Percentiles rank a stretch among this genome's conserved stretches.
These are phyloP conservation scores for Calameuta filiformis DNA, from an alignment of 2,888 invertebrate species.

Conservation along the genomic window DNA sequence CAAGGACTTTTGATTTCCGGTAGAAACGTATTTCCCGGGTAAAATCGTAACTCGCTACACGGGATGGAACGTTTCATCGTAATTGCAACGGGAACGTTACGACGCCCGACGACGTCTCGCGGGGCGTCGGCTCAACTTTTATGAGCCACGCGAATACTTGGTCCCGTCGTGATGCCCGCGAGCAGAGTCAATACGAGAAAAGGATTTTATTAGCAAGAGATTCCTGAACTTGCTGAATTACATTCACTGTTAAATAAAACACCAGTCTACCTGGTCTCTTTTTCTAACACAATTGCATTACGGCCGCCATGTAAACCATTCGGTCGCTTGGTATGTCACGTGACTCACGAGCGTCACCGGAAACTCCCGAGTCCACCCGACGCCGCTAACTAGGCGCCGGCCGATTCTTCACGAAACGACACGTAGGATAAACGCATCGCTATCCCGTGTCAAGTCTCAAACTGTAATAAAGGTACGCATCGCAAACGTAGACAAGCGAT, in stretches of 20 bases:
- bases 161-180: background rate
- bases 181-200: background rate
- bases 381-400: background rate
- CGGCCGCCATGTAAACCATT: background rate
- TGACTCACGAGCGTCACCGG: background rate
- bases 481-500: background rate
- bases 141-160: background rate
- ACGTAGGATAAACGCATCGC: background rate
- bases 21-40: background rate
- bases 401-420: background rate
- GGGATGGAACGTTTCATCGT: background rate
- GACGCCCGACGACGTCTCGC: background rate
- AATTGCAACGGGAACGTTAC: background rate
- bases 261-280: background rate
- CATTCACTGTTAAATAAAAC: background rate
- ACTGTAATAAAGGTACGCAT: background rate
- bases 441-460: background rate
- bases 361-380: background rate
- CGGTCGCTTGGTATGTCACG: background rate
- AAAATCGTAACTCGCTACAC: background rate
- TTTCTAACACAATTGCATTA: background rate
- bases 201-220: background rate
- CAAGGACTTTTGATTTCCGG: background rate
- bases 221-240: background rate
- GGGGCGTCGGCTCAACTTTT: background rate